A percentile compares a stretch with the other conserved stretches of the same genome.
Evolutionary conservation across 2,888 invertebrate genomes (phyloP).

Genomic region (Yponomeuta evonymella): DNA sequence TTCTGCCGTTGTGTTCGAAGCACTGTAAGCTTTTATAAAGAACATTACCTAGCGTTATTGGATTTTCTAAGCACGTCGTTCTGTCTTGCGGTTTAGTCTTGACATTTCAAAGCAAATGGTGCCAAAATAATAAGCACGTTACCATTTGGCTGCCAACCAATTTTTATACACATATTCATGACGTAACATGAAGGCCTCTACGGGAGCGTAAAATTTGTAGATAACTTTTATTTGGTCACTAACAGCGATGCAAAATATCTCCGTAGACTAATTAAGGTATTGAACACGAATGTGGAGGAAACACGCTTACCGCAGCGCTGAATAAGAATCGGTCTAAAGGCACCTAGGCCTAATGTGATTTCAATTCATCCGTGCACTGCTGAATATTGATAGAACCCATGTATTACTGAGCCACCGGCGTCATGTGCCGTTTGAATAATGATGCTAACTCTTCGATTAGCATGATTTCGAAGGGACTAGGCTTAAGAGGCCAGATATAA

Average conservation of each 20-base stretch:
- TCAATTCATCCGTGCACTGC: background rate
- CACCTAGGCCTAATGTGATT: slow-evolving; percentile 1
- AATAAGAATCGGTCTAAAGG: background rate
- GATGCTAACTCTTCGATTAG: background rate
- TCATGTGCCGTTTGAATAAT: background rate
- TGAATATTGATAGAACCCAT: slow-evolving; percentile 4
- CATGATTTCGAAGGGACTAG: background rate
- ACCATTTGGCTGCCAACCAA: slow-evolving; percentile 2
- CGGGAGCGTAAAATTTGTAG: background rate
- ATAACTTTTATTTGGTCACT: background rate
- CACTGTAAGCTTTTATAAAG: background rate
- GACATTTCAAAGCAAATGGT: background rate
- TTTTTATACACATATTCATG: background rate
- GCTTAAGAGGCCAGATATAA: background rate
- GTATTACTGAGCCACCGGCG: background rate
- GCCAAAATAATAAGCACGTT: background rate
- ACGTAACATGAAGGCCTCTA: background rate
- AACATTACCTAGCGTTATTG: background rate
- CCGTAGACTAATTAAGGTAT: slow-evolving; percentile 10
- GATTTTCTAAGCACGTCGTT: slow-evolving; percentile 3
- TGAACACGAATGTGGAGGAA: background rate
- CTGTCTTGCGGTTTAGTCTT: background rate
- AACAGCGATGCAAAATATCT: slow-evolving; percentile 1
- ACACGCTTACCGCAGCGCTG: background rate
- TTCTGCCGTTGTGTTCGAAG: background rate